A percentile compares a stretch with the other conserved stretches of the same genome.
Evolutionary conservation across 2,888 invertebrate genomes (phyloP).

Genomic region (Callyntrura guangdongensis): DNA sequence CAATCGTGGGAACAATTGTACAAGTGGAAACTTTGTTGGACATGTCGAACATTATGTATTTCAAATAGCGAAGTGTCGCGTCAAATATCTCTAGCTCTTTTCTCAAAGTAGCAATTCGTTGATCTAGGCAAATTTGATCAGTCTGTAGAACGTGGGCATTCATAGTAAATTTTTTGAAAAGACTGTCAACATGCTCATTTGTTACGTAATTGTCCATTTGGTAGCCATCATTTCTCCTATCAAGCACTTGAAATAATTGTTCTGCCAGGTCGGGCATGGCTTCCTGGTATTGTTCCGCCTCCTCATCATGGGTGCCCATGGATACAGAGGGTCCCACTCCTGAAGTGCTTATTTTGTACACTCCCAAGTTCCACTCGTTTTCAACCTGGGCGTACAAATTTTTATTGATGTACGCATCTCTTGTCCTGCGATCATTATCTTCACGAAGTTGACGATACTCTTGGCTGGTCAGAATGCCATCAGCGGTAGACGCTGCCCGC

Average conservation of each 20-base stretch:
- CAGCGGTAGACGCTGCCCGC: too few relatives aligned
- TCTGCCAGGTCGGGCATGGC: not conserved
- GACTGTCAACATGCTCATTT: not conserved
- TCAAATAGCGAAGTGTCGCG: not conserved
- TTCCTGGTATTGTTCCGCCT: constrained; percentile 12
- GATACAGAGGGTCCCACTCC: not conserved
- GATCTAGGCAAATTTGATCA: not conserved
- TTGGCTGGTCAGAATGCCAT: not conserved
- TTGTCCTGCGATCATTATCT: not conserved
- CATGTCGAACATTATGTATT: not conserved
- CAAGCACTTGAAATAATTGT: not conserved
- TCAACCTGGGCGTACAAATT: not conserved
- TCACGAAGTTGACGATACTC: constrained; percentile 24
- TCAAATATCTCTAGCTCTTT: too few relatives aligned
- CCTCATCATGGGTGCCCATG: not conserved
- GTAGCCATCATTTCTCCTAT: not conserved
- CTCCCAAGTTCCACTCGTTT: constrained; percentile 1
- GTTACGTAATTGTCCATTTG: not conserved
- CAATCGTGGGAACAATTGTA: too few relatives aligned
- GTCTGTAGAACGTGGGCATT: not conserved
- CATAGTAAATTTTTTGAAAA: too few relatives aligned
- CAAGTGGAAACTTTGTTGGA: not conserved
- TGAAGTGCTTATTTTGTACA: not conserved
- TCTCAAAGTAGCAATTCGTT: not conserved
- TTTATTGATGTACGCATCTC: constrained; percentile 22